phyloP scores from a whole-genome alignment of 2,888 invertebrate species.

The Rhorus exstirpatorius region DNA sequence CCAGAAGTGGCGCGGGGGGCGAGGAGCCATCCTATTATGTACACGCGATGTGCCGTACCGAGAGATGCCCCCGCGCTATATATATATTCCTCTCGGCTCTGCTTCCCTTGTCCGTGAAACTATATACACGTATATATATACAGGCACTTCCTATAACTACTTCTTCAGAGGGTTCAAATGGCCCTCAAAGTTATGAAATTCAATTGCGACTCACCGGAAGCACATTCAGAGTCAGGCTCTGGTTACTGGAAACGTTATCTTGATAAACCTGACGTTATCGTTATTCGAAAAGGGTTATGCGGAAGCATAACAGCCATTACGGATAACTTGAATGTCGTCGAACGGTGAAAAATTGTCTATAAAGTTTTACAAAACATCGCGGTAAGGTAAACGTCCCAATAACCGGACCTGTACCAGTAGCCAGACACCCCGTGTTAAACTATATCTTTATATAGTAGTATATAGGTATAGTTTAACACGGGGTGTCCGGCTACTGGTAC shows the following conservation, averaged over 20 bases:
- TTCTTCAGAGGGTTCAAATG: conserved; percentile 6
- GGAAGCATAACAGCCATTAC: neutral
- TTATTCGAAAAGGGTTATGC: neutral
- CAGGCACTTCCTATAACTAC: conserved; percentile 39
- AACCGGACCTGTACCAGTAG: no score
- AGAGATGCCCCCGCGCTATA: conserved; percentile 30
- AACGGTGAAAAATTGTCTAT: neutral
- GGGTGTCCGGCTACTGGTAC: no score
- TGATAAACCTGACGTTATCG: neutral
- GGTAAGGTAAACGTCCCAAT: no score
- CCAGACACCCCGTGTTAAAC: no score
- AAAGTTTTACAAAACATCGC: no score
- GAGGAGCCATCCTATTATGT: conserved; percentile 57
- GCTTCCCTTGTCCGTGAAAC: conserved; percentile 21
- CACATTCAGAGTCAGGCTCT: neutral
- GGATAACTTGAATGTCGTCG: neutral
- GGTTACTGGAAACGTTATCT: neutral
- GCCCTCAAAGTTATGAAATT: conserved; percentile 4
- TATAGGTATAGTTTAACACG: no score
- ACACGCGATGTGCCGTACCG: conserved; percentile 52
- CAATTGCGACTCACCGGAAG: conserved; percentile 18
- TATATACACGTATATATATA: conserved; percentile 27
- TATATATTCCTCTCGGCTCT: conserved; percentile 14
- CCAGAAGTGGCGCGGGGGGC: conserved; percentile 40
- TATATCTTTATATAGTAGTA: no score